Conservation (phyloP, 2,113 vertebrate species). For the Siniperca knerii region DNA sequence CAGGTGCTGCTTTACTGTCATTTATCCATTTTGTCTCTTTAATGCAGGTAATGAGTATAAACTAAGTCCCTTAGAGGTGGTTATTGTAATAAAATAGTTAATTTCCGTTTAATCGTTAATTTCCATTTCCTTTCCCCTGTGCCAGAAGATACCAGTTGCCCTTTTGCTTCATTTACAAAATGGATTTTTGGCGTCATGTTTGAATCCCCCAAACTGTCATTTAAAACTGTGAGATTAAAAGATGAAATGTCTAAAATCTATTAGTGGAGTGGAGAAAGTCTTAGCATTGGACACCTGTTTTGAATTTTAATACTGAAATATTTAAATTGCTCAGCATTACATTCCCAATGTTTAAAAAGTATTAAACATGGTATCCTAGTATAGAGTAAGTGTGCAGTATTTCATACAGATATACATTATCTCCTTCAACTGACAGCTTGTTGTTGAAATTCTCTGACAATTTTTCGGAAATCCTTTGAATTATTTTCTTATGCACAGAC, state of each 20-base stretch:
- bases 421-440: background rate
- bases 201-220: constrained; percentile 16
- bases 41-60: constrained; percentile 15
- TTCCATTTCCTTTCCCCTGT: constrained; percentile 3
- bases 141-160: constrained; percentile 25
- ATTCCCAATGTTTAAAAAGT: background rate
- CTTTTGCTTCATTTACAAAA: constrained; percentile 13
- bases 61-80: background rate
- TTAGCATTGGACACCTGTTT: background rate
- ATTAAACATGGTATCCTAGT: background rate
- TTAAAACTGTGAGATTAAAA: constrained; percentile 26
- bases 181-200: background rate
- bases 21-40: background rate
- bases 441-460: background rate
- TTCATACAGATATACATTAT: background rate
- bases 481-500: background rate
- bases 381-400: background rate
- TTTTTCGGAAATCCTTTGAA: background rate
- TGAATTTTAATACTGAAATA: constrained; percentile 18
- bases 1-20: background rate
- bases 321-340: background rate
- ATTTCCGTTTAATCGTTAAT: background rate
- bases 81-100: constrained; percentile 28
- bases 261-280: background rate
- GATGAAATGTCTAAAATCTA: constrained; percentile 8